Evolutionary conservation across 2,888 invertebrate genomes (phyloP).

Genomic region (Diarsia brunnea): DNA sequence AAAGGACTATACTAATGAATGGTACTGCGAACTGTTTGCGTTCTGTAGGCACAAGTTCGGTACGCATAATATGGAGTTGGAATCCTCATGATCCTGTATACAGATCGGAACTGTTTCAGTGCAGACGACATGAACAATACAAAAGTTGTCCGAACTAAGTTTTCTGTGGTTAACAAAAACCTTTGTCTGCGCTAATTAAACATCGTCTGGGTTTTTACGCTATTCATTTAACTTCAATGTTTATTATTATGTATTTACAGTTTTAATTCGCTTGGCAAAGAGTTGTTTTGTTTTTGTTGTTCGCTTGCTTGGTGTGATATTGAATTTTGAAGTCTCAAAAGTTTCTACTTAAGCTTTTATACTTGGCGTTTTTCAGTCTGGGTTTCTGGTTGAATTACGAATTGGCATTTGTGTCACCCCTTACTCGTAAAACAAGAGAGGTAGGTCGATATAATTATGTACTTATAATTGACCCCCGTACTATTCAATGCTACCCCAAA

Average conservation of each 20-base stretch:
- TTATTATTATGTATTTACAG: not conserved
- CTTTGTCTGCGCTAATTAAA: conserved; percentile 27
- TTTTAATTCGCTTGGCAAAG: not conserved
- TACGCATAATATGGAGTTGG: not conserved
- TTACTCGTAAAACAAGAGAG: no score
- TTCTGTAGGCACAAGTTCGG: conserved; percentile 6
- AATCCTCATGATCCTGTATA: not conserved
- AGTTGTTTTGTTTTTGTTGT: not conserved
- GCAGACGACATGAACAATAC: conserved; percentile 10
- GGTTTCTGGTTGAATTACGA: no score
- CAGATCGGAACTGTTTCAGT: not conserved
- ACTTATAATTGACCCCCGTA: no score
- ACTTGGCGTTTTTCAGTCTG: no score
- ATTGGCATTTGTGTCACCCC: not conserved
- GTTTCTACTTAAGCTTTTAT: not conserved
- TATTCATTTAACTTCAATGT: not conserved
- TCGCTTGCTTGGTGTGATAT: no score
- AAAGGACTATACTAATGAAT: not conserved
- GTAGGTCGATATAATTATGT: no score
- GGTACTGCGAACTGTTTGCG: not conserved
- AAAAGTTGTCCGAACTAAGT: conserved; percentile 8
- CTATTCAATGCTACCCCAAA: no score
- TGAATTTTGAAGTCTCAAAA: not conserved
- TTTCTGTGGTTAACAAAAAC: conserved; percentile 13
- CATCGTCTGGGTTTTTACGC: conserved; percentile 1